A percentile compares a stretch with the other conserved stretches of the same genome.
Conservation (phyloP, 2,888 invertebrate genomes). For the Oscheius sp. region DNA sequence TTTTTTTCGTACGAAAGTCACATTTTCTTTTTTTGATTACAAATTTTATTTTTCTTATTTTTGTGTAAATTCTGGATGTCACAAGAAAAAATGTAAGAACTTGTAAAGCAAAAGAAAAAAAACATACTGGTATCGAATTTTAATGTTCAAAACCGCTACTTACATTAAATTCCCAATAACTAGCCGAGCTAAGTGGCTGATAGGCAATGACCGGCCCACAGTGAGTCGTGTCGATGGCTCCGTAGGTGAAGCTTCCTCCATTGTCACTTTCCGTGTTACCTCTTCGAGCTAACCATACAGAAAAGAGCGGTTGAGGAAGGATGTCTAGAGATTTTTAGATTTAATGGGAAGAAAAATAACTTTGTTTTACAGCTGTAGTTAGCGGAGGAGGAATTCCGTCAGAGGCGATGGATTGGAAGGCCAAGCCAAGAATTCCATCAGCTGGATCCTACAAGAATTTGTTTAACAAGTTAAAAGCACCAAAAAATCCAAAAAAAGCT, state of each 20-base stretch:
- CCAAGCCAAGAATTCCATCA: slow-evolving; percentile 51
- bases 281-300: slow-evolving; percentile 53
- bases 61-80: background rate
- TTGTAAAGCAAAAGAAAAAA: too few species aligned
- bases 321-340: background rate
- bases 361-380: slow-evolving; percentile 51
- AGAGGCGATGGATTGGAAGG: slow-evolving; percentile 54
- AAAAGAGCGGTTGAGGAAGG: slow-evolving; percentile 48
- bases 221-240: slow-evolving; percentile 55
- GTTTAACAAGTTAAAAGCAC: background rate
- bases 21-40: too few species aligned
- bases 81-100: too few species aligned
- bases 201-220: slow-evolving; percentile 53
- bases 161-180: slow-evolving; percentile 55
- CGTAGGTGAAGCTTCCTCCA: slow-evolving; percentile 54
- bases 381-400: slow-evolving; percentile 53
- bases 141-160: background rate
- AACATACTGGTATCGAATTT: too few species aligned
- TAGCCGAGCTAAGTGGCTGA: slow-evolving; percentile 53
- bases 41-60: background rate
- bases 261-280: slow-evolving; percentile 41
- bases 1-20: too few species aligned
- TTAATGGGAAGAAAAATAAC: background rate
- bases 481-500: too few species aligned
- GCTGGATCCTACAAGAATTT: slow-evolving; percentile 35